phyloP scores from a whole-genome alignment of 2,888 invertebrate species.

The Eupithecia insigniata region DNA sequence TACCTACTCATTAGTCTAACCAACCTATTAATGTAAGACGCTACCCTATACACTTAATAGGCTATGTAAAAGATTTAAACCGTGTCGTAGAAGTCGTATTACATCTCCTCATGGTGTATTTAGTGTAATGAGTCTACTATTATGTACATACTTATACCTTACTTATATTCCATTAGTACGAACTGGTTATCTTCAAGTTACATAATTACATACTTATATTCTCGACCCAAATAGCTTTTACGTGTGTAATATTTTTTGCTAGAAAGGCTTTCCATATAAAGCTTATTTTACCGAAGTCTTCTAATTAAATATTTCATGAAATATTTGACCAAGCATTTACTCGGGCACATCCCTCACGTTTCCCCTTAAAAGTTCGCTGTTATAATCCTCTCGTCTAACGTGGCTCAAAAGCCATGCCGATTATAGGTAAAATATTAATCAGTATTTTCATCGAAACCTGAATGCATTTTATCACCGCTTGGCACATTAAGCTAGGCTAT shows the following conservation, averaged over 20 bases:
- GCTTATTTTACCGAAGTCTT: no score
- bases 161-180: not conserved
- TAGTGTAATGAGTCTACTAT: not conserved
- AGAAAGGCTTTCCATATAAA: not conserved
- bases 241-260: no score
- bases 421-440: not conserved
- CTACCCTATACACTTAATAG: not conserved
- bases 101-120: not conserved
- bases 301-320: no score
- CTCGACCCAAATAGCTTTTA: not conserved
- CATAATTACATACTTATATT: not conserved
- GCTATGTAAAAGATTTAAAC: not conserved
- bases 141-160: not conserved
- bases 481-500: slow-evolving; percentile 51
- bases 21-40: not conserved
- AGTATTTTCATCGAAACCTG: not conserved
- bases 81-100: not conserved
- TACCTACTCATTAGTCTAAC: not conserved
- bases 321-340: no score
- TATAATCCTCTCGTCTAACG: not conserved
- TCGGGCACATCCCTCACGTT: no score
- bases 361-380: not conserved
- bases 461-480: not conserved
- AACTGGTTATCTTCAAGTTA: not conserved
- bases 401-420: not conserved